Evolutionary conservation across 1,140 invertebrate species (phyloP).

Genomic region (Heterodera carotae): DNA sequence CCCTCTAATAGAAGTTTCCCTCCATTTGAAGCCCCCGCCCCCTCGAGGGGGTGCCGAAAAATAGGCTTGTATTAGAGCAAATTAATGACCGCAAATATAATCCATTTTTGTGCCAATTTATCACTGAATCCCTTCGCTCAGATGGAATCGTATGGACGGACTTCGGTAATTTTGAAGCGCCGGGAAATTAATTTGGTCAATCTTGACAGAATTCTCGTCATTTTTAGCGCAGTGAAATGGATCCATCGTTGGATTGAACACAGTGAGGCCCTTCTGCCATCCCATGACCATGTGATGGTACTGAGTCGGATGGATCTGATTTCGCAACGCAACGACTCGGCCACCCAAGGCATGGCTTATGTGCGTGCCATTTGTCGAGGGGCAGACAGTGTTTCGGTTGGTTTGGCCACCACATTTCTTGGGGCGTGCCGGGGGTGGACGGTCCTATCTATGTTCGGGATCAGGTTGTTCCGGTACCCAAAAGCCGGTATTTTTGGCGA

Average conservation of each 20-base stretch:
- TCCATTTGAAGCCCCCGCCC: too few relatives aligned
- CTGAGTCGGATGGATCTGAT: constrained; percentile 57
- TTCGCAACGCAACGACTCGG: constrained; percentile 53
- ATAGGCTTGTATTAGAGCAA: too few relatives aligned
- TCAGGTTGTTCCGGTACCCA: too few relatives aligned
- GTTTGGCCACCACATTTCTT: neutral
- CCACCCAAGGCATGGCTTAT: constrained; percentile 63
- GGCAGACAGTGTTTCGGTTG: constrained; percentile 44
- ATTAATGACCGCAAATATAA: too few relatives aligned
- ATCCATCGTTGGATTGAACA: constrained; percentile 19
- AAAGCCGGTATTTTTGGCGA: constrained; percentile 5
- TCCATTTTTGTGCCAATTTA: too few relatives aligned
- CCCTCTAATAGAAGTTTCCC: too few relatives aligned
- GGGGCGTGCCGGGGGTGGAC: too few relatives aligned
- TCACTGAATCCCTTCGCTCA: too few relatives aligned
- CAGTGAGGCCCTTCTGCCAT: constrained; percentile 23
- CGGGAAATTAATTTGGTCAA: neutral
- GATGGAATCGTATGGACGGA: constrained; percentile 5
- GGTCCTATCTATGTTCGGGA: too few relatives aligned
- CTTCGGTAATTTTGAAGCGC: neutral
- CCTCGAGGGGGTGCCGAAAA: too few relatives aligned
- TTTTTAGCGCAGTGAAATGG: constrained; percentile 23
- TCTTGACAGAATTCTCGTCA: too few relatives aligned
- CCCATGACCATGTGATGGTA: constrained; percentile 56
- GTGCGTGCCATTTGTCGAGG: constrained; percentile 56